Evolutionary conservation across 2,797 vertebrate genomes (phyloP), one percentile per base, ranked within the genome.

Genomic region (Acipenser oxyrinchus): DNA sequence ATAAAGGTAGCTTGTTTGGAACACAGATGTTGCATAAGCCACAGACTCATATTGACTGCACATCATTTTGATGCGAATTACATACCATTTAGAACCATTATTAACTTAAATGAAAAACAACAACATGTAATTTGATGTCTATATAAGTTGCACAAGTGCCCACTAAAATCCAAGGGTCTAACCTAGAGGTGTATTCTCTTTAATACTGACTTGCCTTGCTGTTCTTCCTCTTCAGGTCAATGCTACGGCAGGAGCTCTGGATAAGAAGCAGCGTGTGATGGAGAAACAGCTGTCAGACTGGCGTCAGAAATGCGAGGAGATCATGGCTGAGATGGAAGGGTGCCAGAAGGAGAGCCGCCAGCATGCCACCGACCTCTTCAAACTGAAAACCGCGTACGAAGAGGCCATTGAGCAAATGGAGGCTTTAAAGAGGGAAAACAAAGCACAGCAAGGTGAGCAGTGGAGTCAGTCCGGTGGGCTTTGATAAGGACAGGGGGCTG

Each of bases 241-340:
- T 48, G 64, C 64, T 13, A 68, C 76, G 1, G 76, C 76, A n/a
- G 78, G 74, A 66, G 79, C 66, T 74, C 79, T 93, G 70, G 91
- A 93, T 50, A 93, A 93, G 81, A 91, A 89, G 81, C 90, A 93
- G 72, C 78, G 84, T 6, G 66, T 88, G 70, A 76, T 92, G 72
- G 90, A 93, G 75, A 92, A 91, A 81, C 89, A 92, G 75, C 84
- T 90, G 3, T 79, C 74, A 0, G 91, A 93, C 78, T 91, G 89
- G 89, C 85, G 72, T 70, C 88, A 89, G 77, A 92, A 89, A 77
- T 87, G 87, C 5, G 91, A 92, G 72, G 90, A 92, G 68, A 79
- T 93, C 74, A 77, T 89, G 73, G 69, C 66, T 0, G 90, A 91
- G 71, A 83, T 92, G 76, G 90, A 93, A 71, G 72, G 78, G 62